Conservation (phyloP, 2,113 vertebrate genomes). For the Anhinga rufa region DNA sequence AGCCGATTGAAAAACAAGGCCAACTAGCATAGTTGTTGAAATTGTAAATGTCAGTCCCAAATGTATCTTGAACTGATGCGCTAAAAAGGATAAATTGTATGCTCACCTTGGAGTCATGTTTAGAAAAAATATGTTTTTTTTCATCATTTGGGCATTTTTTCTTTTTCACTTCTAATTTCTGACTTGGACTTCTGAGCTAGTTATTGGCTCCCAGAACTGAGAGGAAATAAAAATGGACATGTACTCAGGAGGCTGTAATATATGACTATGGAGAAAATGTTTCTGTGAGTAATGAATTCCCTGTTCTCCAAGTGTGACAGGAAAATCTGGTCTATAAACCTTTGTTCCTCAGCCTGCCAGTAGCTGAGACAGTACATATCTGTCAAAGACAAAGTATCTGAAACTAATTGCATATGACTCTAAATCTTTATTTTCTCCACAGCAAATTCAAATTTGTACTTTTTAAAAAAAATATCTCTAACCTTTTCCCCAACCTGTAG, state of each 20-base stretch:
- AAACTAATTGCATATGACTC: not conserved
- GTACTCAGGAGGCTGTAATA: not conserved
- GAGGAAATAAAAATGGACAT: not conserved
- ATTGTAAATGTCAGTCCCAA: not conserved
- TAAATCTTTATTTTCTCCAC: not conserved
- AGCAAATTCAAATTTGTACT: not conserved
- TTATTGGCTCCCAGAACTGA: not conserved
- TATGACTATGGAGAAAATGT: not conserved
- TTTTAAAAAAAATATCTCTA: not conserved
- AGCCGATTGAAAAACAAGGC: not conserved
- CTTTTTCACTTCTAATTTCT: not conserved
- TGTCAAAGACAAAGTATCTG: not conserved
- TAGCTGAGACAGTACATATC: not conserved
- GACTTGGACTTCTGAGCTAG: not conserved
- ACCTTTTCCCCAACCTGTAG: not conserved
- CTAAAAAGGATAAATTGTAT: not conserved
- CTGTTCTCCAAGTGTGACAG: not conserved
- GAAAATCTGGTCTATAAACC: not conserved
- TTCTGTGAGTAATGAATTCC: not conserved
- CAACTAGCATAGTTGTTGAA: not conserved
- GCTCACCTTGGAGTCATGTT: not conserved
- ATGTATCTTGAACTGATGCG: not conserved
- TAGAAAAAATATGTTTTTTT: fast-evolving
- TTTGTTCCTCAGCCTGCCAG: not conserved
- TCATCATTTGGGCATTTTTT: not conserved